Percentiles rank a stretch among this genome's conserved stretches.
phyloP scores from a whole-genome alignment of 1,140 invertebrate genomes.

The Papilio machaon region DNA sequence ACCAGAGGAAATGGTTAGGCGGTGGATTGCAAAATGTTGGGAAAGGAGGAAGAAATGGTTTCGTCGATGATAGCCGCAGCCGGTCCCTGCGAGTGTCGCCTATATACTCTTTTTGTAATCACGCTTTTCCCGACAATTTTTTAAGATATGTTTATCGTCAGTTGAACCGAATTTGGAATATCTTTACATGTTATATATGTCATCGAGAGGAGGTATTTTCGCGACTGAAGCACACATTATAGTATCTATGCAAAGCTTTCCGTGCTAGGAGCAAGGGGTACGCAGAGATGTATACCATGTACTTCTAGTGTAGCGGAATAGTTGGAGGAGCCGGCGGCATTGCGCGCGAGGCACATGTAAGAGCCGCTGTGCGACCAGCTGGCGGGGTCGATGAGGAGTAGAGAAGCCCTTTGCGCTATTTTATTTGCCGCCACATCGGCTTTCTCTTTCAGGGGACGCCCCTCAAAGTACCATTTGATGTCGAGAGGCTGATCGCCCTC shows the following conservation, averaged over 20 bases:
- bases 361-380: slow-evolving; percentile 93
- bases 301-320: slow-evolving; percentile 85
- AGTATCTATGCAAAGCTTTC: slow-evolving; percentile 75
- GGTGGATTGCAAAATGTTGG: slow-evolving; percentile 59
- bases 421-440: slow-evolving; percentile 84
- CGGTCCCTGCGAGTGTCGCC: slow-evolving; percentile 71
- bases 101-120: slow-evolving; percentile 21
- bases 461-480: slow-evolving; percentile 88
- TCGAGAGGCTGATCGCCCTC: slow-evolving; percentile 93
- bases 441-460: slow-evolving; percentile 84
- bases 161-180: slow-evolving; percentile 18
- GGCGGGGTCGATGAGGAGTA: slow-evolving; percentile 86
- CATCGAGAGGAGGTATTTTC: slow-evolving; percentile 38
- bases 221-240: slow-evolving; percentile 64
- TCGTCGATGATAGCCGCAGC: slow-evolving; percentile 80
- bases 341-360: slow-evolving; percentile 95
- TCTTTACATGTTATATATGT: not conserved
- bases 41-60: slow-evolving; percentile 66
- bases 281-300: slow-evolving; percentile 82
- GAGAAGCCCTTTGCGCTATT: slow-evolving; percentile 87
- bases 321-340: slow-evolving; percentile 93
- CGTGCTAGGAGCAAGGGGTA: slow-evolving; percentile 74
- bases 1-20: slow-evolving; percentile 56
- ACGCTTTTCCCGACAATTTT: slow-evolving; percentile 22
- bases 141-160: not conserved